phyloP scores from a whole-genome alignment of 1,140 invertebrate species.

The Drosophila yakuba region DNA sequence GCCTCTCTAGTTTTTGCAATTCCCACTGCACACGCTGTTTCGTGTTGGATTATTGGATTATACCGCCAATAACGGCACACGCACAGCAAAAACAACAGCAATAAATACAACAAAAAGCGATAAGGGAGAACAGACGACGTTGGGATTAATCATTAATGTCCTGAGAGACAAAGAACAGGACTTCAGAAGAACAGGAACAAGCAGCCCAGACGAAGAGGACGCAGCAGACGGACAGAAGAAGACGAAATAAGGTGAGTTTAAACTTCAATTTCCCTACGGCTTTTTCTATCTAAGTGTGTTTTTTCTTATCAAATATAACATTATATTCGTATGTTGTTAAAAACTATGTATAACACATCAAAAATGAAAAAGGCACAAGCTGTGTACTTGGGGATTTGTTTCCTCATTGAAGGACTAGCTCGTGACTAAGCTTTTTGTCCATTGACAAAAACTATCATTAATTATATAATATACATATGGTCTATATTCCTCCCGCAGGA shows the following conservation, averaged over 20 bases:
- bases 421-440: too few species aligned
- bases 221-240: not conserved
- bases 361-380: too few species aligned
- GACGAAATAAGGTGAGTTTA: slow-evolving; percentile 19
- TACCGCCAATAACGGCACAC: slow-evolving; percentile 72
- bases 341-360: too few species aligned
- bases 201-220: not conserved
- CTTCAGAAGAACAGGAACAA: slow-evolving; percentile 6
- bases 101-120: slow-evolving; percentile 31
- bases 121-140: slow-evolving; percentile 43
- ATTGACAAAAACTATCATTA: too few species aligned
- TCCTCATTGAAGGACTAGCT: too few species aligned
- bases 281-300: not conserved
- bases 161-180: slow-evolving; percentile 28
- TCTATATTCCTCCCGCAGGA: too few species aligned
- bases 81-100: slow-evolving; percentile 22
- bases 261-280: not conserved
- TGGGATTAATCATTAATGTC: slow-evolving; percentile 49
- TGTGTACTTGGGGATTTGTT: too few species aligned
- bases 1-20: slow-evolving; percentile 76
- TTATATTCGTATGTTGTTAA: too few species aligned
- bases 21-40: slow-evolving; percentile 74
- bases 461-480: too few species aligned
- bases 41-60: slow-evolving; percentile 82
- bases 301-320: too few species aligned